A percentile compares a stretch with the other conserved stretches of the same genome.
phyloP scores from a whole-genome alignment of 2,888 invertebrate genomes.

The Euzetes globulus region DNA sequence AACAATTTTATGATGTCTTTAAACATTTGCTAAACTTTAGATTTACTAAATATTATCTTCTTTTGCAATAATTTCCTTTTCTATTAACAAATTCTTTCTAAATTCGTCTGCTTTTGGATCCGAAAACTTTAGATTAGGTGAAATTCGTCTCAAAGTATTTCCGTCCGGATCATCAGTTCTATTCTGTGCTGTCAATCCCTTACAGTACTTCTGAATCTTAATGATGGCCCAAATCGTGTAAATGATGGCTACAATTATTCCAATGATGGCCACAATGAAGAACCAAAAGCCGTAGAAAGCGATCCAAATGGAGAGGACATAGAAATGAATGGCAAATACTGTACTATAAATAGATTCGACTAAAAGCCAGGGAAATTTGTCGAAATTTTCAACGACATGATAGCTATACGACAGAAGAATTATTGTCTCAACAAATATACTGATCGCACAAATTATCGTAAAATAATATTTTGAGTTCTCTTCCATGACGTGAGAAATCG shows the following conservation, averaged over 20 bases:
- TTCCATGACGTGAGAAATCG: not conserved
- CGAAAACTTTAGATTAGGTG: conserved; percentile 7
- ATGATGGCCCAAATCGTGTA: not conserved
- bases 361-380: not conserved
- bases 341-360: not conserved
- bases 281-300: not conserved
- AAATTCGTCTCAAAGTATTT: not conserved
- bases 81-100: too few relatives aligned
- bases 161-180: conserved; percentile 11
- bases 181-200: not conserved
- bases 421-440: not conserved
- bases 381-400: not conserved
- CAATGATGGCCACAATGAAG: not conserved
- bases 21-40: too few relatives aligned
- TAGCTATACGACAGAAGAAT: not conserved
- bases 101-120: too few relatives aligned
- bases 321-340: not conserved
- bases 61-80: too few relatives aligned
- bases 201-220: not conserved
- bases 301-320: not conserved
- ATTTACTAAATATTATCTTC: too few relatives aligned
- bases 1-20: too few relatives aligned
- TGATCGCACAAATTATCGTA: not conserved
- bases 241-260: not conserved
- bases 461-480: not conserved